Evolutionary conservation across 2,888 invertebrate genomes (phyloP).

Genomic region (Thereva unica): DNA sequence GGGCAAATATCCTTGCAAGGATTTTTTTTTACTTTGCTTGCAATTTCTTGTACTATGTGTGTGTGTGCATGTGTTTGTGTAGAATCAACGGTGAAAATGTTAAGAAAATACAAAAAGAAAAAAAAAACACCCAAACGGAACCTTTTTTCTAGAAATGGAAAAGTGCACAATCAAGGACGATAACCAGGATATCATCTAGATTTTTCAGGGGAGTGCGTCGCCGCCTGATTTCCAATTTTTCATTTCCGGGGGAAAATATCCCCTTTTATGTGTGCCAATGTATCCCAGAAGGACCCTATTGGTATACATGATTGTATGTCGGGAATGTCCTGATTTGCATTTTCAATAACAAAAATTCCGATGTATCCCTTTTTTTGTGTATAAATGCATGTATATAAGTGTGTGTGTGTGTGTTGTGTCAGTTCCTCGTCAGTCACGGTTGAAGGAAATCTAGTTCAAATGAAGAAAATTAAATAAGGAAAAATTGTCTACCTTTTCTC

Average conservation of each 20-base stretch:
- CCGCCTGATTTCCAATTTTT: too few relatives aligned
- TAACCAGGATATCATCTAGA: too few relatives aligned
- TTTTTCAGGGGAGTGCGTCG: too few relatives aligned
- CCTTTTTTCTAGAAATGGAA: not conserved
- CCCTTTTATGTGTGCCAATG: not conserved
- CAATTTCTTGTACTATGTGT: constrained; percentile 1
- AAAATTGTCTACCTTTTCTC: too few relatives aligned
- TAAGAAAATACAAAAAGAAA: too few relatives aligned
- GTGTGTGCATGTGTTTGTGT: too few relatives aligned
- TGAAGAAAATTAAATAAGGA: not conserved
- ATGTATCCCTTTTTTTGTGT: not conserved
- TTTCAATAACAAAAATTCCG: constrained; percentile 16
- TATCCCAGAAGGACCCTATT: not conserved
- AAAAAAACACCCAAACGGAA: not conserved
- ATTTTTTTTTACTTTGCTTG: constrained; percentile 10
- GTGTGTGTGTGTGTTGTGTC: not conserved
- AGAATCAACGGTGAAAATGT: too few relatives aligned
- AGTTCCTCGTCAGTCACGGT: constrained; percentile 38
- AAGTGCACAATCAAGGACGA: too few relatives aligned
- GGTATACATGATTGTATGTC: not conserved
- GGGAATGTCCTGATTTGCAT: constrained; percentile 17
- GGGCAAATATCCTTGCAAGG: not conserved
- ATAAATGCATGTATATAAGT: too few relatives aligned
- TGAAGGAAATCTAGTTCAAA: constrained; percentile 8
- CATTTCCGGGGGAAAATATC: too few relatives aligned